A percentile compares a stretch with the other conserved stretches of the same genome.
phyloP scores from a whole-genome alignment of 2,888 invertebrate species.

The Pristionchus exspectatus region DNA sequence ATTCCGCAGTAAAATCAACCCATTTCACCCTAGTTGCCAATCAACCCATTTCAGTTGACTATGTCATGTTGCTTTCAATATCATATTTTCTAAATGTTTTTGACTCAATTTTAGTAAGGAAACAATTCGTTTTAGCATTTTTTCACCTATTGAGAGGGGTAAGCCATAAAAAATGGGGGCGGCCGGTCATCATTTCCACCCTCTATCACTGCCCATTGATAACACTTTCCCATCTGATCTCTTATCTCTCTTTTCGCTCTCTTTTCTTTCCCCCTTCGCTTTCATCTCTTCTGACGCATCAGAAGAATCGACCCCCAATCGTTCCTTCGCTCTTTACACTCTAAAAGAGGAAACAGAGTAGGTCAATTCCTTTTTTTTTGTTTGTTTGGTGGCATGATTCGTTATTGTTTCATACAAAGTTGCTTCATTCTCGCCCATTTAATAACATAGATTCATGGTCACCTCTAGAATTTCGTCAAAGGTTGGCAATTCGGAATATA shows the following conservation, averaged over 20 bases:
- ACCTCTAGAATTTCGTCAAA: no score
- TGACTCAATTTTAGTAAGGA: no score
- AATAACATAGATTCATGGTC: no score
- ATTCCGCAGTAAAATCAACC: no score
- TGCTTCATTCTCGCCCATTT: no score
- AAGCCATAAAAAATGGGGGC: background rate
- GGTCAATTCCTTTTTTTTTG: background rate
- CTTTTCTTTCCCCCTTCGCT: background rate
- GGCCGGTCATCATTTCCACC: background rate
- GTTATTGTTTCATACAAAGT: no score
- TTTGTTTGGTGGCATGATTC: background rate
- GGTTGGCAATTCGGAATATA: no score
- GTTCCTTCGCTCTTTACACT: background rate
- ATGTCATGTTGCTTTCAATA: background rate
- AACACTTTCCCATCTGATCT: conserved; percentile 49
- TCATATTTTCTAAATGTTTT: background rate
- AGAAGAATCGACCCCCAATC: conserved; percentile 32
- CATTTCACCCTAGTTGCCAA: no score
- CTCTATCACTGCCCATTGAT: background rate
- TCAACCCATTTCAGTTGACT: no score
- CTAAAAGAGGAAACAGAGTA: background rate
- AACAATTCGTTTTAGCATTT: background rate
- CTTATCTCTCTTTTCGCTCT: background rate
- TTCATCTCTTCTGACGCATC: conserved; percentile 46
- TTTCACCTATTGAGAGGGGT: background rate